phyloP scores from a whole-genome alignment of 1,140 invertebrate genomes.

The Pteromalus puparum region DNA sequence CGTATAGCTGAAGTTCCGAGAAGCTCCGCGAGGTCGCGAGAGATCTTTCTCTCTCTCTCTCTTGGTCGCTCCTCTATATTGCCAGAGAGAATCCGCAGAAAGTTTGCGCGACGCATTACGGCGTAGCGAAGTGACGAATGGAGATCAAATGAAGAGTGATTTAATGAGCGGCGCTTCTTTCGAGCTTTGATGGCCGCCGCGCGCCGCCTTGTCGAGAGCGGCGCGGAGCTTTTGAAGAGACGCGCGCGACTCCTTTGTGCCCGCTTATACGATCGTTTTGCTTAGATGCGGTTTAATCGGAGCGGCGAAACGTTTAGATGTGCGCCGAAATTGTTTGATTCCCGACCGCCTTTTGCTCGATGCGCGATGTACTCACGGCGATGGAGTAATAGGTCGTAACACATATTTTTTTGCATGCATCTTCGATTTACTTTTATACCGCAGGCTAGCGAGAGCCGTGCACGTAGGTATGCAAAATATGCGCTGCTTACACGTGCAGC shows the following conservation, averaged over 20 bases:
- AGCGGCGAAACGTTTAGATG: constrained; percentile 48
- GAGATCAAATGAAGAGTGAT: constrained; percentile 46
- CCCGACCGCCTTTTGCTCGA: too few species aligned
- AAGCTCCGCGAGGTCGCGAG: constrained; percentile 39
- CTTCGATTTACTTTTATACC: too few species aligned
- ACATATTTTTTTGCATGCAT: too few species aligned
- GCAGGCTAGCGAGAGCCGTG: not conserved
- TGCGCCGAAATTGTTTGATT: constrained; percentile 14
- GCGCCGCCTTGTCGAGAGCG: too few species aligned
- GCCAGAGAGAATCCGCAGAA: constrained; percentile 33
- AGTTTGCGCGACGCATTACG: constrained; percentile 28
- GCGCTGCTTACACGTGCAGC: too few species aligned
- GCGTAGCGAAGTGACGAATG: constrained; percentile 39
- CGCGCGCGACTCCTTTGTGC: constrained; percentile 32
- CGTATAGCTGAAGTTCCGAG: constrained; percentile 41
- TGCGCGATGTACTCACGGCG: too few species aligned
- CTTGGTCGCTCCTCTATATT: not conserved
- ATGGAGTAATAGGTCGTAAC: not conserved
- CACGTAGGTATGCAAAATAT: not conserved
- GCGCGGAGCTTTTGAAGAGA: constrained; percentile 34
- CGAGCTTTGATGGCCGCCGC: constrained; percentile 13
- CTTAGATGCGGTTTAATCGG: constrained; percentile 29
- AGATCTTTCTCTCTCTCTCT: not conserved
- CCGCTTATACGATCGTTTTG: constrained; percentile 42
- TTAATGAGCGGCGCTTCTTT: constrained; percentile 16